Evolutionary conservation across 2,113 vertebrate species (phyloP).

Genomic region (Chionomys nivalis): DNA sequence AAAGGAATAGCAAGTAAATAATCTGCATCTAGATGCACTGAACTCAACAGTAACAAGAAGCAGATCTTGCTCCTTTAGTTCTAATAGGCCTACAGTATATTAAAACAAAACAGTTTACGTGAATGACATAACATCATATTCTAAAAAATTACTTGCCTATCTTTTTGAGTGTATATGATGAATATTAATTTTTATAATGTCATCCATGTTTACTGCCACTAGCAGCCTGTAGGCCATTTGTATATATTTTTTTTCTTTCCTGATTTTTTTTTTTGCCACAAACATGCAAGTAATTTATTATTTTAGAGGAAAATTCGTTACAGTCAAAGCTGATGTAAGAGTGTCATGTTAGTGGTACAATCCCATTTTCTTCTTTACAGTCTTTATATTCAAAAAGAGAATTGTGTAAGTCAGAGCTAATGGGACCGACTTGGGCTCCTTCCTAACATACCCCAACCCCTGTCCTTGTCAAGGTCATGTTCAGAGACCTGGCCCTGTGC

Average conservation of each 20-base stretch:
- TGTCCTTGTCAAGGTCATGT: not conserved
- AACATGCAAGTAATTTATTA: not conserved
- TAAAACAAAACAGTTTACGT: not conserved
- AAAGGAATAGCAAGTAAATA: not conserved
- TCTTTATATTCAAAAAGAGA: not conserved
- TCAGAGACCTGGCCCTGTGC: not conserved
- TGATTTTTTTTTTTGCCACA: slow-evolving; percentile 20
- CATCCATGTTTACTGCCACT: not conserved
- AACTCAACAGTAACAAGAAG: not conserved
- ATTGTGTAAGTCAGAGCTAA: not conserved
- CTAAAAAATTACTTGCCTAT: not conserved
- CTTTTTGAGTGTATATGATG: not conserved
- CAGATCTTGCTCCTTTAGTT: not conserved
- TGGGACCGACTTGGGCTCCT: not conserved
- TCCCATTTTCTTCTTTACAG: not conserved
- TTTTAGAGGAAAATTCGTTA: not conserved
- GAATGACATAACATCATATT: not conserved
- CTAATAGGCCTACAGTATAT: not conserved
- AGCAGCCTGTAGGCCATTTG: not conserved
- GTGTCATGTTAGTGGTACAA: not conserved
- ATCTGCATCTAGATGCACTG: not conserved
- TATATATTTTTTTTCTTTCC: slow-evolving; percentile 27
- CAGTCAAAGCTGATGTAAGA: not conserved
- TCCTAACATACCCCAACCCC: not conserved
- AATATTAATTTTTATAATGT: not conserved